Base-by-base conservation (phyloP, 2,113 vertebrate genomes). In the Corydoras sp. region DNA sequence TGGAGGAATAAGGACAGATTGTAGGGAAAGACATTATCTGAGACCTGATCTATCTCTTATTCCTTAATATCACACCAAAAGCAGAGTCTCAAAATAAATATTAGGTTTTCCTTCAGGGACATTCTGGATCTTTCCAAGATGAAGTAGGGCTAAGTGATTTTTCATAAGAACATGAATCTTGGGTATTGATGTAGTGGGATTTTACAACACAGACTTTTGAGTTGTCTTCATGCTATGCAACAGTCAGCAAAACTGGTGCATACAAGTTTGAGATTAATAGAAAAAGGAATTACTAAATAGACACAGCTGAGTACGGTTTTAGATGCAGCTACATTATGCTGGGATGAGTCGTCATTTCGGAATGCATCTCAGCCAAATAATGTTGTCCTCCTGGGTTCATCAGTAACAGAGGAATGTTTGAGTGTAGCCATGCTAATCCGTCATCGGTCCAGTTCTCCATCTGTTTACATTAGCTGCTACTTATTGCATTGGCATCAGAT, bases 321-420 rank as follows among this genome's bases (percentile, higher is more conserved):
- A 80, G 79, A 85, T 79, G 31, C 58, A 72, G 76, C 73, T 49
- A 69, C 79, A 78, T 79, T 69, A 75, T 82, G 54, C 72, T 59
- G 74, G 54, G 83, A 85, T 83, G 83, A 84, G 84, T 88, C 84
- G 80, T 80, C 81, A 75, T 79, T 80, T 81, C 86, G 90, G 87
- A 89, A 89, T 88, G 85, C 69, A 59, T 72, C 72, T 81, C 82
- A 85, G 85, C 74, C 80, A 88, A 84, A 82, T 71, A 66, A 83
- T 80, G 86, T 87, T 83, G 86, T 87, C 84, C 88, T 91, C 88
- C 76, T 78, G 88, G 87, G 88, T 81, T 81, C 67, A 71, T 86
- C 82, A 84, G 82, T 82, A 88, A 86, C 84, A 76, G 62, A 77
- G 49, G 86, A 89, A 86, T 83, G 82, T 87, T 86, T 88, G 77